Percentiles rank a stretch among this genome's conserved stretches.
Conservation (phyloP, 2,888 invertebrate genomes). For the Embidobia sp. region DNA sequence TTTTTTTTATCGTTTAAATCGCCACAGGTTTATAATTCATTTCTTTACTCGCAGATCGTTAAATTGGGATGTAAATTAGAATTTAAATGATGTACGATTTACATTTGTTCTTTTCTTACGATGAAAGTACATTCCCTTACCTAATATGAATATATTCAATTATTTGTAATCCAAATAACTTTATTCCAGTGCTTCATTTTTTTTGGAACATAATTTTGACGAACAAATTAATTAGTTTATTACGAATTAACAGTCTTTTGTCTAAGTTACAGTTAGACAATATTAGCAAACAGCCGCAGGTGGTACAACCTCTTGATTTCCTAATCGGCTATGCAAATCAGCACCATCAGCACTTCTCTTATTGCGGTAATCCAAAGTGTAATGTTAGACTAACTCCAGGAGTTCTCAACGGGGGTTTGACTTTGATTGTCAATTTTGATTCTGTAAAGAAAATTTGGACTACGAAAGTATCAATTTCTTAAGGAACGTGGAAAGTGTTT, state of each 20-base stretch:
- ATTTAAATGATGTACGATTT: too few relatives aligned
- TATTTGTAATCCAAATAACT: too few relatives aligned
- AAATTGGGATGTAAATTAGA: too few relatives aligned
- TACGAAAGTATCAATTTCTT: constrained; percentile 17
- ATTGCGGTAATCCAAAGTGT: constrained; percentile 70
- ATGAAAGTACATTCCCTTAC: too few relatives aligned
- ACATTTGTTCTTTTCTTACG: too few relatives aligned
- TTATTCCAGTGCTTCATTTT: constrained; percentile 22
- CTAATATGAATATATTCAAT: too few relatives aligned
- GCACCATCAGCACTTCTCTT: constrained; percentile 73
- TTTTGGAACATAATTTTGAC: constrained; percentile 38
- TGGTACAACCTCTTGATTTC: constrained; percentile 73
- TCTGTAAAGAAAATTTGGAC: constrained; percentile 20
- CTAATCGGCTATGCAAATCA: constrained; percentile 77
- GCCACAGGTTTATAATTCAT: too few relatives aligned
- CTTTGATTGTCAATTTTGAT: constrained; percentile 51
- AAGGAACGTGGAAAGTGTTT: too few relatives aligned
- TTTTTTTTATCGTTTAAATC: too few relatives aligned
- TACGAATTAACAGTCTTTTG: constrained; percentile 50
- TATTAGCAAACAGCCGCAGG: constrained; percentile 68
- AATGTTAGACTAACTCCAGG: constrained; percentile 67
- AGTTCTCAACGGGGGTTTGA: constrained; percentile 62
- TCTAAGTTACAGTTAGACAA: constrained; percentile 69
- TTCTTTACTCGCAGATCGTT: too few relatives aligned
- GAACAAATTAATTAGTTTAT: constrained; percentile 46